Percentiles rank a stretch among this genome's conserved stretches.
These are phyloP conservation scores for Latrodectus hesperus DNA, from an alignment of 2,888 invertebrate genomes.

Conservation along the genomic window DNA sequence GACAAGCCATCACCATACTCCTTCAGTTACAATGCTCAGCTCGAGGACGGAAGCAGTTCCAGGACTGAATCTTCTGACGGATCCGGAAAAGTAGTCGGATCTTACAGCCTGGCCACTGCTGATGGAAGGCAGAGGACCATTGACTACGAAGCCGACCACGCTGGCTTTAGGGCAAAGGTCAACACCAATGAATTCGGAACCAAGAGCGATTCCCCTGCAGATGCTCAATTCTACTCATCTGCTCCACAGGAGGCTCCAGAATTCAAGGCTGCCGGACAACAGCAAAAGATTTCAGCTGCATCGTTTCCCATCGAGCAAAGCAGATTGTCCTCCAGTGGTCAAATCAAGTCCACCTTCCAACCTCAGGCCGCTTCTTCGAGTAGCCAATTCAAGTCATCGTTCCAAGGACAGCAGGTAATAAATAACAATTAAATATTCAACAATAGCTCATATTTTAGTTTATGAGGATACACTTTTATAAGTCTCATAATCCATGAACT, in stretches of 20 bases:
- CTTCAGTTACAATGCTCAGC: conserved; percentile 65
- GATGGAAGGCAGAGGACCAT: conserved; percentile 68
- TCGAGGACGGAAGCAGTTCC: conserved; percentile 61
- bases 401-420: conserved; percentile 28
- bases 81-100: conserved; percentile 54
- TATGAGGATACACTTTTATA: no score
- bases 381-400: conserved; percentile 7
- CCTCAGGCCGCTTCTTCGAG: neutral
- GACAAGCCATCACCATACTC: conserved; percentile 49
- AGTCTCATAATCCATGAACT: no score
- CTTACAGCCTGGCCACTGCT: conserved; percentile 54
- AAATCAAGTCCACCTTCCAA: conserved; percentile 17
- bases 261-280: conserved; percentile 9
- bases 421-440: no score
- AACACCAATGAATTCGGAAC: conserved; percentile 65
- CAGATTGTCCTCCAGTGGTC: neutral
- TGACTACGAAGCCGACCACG: conserved; percentile 71
- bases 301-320: neutral
- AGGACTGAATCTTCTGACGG: conserved; percentile 56
- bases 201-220: conserved; percentile 54
- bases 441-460: no score
- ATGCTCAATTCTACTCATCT: conserved; percentile 44
- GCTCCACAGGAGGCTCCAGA: conserved; percentile 34
- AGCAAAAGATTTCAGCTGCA: neutral
- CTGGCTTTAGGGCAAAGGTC: conserved; percentile 59